Percentiles rank a stretch among this genome's conserved stretches.
Evolutionary conservation across 2,113 vertebrate species (phyloP).

Genomic region (Psammodynastes pulverulentus): DNA sequence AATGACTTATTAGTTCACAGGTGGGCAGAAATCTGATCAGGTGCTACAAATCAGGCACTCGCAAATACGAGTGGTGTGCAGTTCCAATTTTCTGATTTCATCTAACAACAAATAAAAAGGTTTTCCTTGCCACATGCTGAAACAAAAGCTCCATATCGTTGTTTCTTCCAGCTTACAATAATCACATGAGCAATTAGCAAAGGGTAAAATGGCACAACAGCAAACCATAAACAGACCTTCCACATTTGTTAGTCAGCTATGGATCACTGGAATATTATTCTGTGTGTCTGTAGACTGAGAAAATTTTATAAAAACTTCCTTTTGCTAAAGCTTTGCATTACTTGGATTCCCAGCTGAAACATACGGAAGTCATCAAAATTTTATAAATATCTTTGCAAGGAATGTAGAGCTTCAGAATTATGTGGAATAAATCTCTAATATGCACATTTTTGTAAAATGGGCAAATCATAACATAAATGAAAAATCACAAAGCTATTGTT

Average conservation of each 20-base stretch:
- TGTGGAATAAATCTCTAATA: not conserved
- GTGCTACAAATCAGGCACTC: not conserved
- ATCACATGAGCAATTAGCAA: not conserved
- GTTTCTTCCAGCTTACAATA: not conserved
- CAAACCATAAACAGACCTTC: not conserved
- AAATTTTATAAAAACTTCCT: not conserved
- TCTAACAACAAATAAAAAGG: not conserved
- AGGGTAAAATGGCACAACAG: not conserved
- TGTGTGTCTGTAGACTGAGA: not conserved
- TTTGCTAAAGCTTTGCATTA: not conserved
- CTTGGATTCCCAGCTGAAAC: not conserved
- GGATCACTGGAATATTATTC: not conserved
- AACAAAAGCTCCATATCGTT: too few relatives aligned
- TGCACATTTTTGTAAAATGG: not conserved
- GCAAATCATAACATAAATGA: not conserved
- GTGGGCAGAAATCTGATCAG: not conserved
- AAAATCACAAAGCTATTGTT: not conserved
- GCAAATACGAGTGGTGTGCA: not conserved
- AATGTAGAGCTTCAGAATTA: not conserved
- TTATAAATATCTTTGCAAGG: not conserved
- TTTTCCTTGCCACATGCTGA: not conserved
- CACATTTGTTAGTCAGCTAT: not conserved
- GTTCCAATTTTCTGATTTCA: not conserved
- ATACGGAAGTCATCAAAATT: not conserved
- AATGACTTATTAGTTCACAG: not conserved